Conservation (phyloP, 2,113 vertebrate species). For the Mustelus asterias region DNA sequence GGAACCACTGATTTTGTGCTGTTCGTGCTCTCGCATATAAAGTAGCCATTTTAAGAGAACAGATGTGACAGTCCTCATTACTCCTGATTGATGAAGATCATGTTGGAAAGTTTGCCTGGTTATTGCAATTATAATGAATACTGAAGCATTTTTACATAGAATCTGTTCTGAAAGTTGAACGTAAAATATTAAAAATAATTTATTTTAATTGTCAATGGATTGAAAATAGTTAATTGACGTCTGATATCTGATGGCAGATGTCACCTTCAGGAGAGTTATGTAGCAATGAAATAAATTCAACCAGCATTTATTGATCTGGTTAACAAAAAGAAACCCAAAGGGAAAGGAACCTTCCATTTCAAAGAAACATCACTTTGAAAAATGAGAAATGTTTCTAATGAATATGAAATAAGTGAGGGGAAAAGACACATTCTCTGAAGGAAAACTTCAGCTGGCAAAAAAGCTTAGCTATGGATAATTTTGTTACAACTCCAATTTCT, state of each 20-base stretch:
- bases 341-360: background rate
- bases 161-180: background rate
- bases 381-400: background rate
- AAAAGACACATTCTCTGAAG: background rate
- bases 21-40: conserved; percentile 79
- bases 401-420: background rate
- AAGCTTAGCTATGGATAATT: background rate
- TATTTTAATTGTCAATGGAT: conserved; percentile 1
- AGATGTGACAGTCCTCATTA: conserved; percentile 83
- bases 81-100: conserved; percentile 75
- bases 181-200: background rate
- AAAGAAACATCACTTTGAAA: background rate
- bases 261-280: background rate
- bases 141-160: background rate
- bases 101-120: conserved; percentile 60
- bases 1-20: conserved; percentile 78
- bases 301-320: background rate
- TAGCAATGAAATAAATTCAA: background rate
- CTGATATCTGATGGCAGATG: background rate
- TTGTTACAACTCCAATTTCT: conserved; percentile 11
- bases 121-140: background rate
- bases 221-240: conserved; percentile 1
- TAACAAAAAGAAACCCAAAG: background rate
- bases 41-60: conserved; percentile 79
- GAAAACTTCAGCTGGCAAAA: background rate